These are phyloP conservation scores for Pollenia amentaria DNA, from an alignment of 2,888 invertebrate genomes.

Conservation along the genomic window DNA sequence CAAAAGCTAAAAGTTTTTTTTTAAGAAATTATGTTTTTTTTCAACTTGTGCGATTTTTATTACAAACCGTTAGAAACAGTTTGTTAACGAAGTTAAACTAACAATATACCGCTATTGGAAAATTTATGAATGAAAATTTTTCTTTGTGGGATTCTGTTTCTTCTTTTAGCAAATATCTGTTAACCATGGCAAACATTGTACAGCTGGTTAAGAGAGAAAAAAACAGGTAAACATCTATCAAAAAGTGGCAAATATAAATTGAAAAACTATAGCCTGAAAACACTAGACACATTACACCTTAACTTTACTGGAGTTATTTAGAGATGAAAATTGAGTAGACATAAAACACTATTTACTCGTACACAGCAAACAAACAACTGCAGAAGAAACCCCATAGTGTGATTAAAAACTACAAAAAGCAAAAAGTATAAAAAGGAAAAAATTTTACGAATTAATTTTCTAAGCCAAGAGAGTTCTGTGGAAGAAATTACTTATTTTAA, in stretches of 20 bases:
- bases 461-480: not conserved
- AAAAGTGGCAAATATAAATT: conserved; percentile 75
- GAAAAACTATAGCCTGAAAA: conserved; percentile 74
- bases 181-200: conserved; percentile 40
- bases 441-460: conserved; percentile 2
- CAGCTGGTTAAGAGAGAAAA: conserved; percentile 39
- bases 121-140: conserved; percentile 71
- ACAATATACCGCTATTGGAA: conserved; percentile 65
- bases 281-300: conserved; percentile 68
- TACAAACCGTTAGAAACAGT: conserved; percentile 42
- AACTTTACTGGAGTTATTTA: conserved; percentile 16
- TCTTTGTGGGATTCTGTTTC: conserved; percentile 9
- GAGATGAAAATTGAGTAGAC: conserved; percentile 42
- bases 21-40: not conserved
- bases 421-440: conserved; percentile 9
- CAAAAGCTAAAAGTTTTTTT: conserved; percentile 30
- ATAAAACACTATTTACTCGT: conserved; percentile 9
- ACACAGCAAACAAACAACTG: conserved; percentile 24
- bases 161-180: conserved; percentile 27
- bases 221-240: conserved; percentile 71
- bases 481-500: not conserved
- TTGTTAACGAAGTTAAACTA: conserved; percentile 12
- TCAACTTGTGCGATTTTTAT: not conserved
- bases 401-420: conserved; percentile 64
- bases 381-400: conserved; percentile 70